Evolutionary conservation across 2,888 invertebrate species (phyloP).

Genomic region (Mimachlamys varia): DNA sequence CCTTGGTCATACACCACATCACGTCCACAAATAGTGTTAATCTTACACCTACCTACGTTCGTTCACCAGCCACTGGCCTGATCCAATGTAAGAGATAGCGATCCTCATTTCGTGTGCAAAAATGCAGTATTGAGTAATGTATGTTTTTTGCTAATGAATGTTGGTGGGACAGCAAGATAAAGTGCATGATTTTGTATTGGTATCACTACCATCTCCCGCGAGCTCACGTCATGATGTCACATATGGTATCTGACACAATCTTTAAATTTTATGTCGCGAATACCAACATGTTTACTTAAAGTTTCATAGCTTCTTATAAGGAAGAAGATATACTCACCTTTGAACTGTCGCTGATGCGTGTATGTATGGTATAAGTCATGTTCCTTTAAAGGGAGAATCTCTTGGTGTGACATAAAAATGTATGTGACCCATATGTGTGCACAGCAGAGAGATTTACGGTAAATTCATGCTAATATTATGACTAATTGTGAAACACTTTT

Average conservation of each 20-base stretch:
- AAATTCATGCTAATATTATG: constrained; percentile 34
- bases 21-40: too few relatives aligned
- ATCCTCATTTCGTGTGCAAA: not conserved
- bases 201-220: not conserved
- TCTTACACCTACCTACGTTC: too few relatives aligned
- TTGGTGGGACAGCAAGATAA: not conserved
- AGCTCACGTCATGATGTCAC: too few relatives aligned
- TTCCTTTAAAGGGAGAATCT: not conserved
- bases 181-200: not conserved
- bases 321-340: not conserved
- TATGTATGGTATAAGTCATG: not conserved
- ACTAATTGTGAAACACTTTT: constrained; percentile 26
- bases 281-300: not conserved
- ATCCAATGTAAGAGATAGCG: too few relatives aligned
- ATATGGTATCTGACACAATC: not conserved
- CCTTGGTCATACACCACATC: too few relatives aligned
- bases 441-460: constrained; percentile 12
- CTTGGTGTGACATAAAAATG: not conserved
- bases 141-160: not conserved
- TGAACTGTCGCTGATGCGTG: not conserved
- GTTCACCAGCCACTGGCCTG: too few relatives aligned
- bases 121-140: not conserved
- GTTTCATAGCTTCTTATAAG: not conserved
- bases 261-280: not conserved
- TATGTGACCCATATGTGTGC: not conserved